A percentile compares a stretch with the other conserved stretches of the same genome.
Conservation (phyloP, 2,113 vertebrate genomes). For the Nipponia nippon region DNA sequence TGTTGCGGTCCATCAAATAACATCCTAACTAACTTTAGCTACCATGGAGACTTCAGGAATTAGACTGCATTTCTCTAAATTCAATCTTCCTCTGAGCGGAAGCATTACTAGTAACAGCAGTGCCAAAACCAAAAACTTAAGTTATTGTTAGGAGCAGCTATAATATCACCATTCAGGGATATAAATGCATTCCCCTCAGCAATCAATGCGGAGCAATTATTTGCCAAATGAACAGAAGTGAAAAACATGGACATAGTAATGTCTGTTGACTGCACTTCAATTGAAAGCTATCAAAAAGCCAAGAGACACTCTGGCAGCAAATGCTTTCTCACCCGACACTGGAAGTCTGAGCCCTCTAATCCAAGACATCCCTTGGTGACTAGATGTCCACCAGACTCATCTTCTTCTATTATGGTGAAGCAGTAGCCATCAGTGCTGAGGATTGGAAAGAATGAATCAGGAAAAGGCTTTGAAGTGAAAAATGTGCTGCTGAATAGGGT, state of each 20-base stretch:
- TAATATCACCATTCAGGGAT: neutral
- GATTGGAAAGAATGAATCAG: slow-evolving; percentile 18
- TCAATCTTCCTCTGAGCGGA: neutral
- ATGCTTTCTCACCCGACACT: slow-evolving; percentile 87
- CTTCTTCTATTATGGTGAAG: slow-evolving; percentile 96
- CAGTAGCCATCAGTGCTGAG: slow-evolving; percentile 93
- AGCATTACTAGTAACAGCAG: neutral
- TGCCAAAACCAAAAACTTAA: neutral
- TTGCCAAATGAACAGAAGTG: neutral
- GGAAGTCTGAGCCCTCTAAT: slow-evolving; percentile 90
- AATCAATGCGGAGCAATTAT: rapidly evolving
- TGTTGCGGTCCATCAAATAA: neutral
- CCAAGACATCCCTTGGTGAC: slow-evolving; percentile 92
- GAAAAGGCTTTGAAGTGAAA: neutral
- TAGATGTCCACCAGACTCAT: slow-evolving; percentile 84
- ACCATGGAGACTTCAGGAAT: neutral
- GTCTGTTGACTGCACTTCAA: neutral
- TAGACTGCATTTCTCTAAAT: neutral
- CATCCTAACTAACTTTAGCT: neutral
- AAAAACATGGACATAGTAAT: neutral
- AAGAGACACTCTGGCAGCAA: neutral
- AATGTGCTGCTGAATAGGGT: neutral
- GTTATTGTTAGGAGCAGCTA: neutral
- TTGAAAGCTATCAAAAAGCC: neutral
- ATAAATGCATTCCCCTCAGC: neutral